These are phyloP conservation scores for Buteo buteo DNA, from an alignment of 2,113 vertebrate species.

Conservation along the genomic window DNA sequence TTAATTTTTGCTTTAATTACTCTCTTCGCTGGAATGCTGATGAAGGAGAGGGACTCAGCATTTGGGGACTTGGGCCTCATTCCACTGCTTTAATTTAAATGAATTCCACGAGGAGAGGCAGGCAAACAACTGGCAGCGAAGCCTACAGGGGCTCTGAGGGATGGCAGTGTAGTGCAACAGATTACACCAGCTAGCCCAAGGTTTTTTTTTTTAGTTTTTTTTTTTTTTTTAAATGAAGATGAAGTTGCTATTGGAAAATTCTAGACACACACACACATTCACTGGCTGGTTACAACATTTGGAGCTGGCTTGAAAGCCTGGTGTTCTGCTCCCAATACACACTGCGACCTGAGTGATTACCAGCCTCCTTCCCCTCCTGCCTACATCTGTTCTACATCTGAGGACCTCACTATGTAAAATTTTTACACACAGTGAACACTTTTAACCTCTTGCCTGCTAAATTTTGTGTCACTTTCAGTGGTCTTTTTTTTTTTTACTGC, in stretches of 20 bases:
- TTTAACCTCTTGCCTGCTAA: slow-evolving; percentile 84
- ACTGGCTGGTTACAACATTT: slow-evolving; percentile 68
- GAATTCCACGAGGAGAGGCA: slow-evolving; percentile 97
- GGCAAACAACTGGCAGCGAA: slow-evolving; percentile 99
- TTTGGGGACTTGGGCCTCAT: slow-evolving; percentile 98
- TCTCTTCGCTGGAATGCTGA: slow-evolving; percentile 99
- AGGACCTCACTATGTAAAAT: slow-evolving; percentile 78
- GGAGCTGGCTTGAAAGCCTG: slow-evolving; percentile 71
- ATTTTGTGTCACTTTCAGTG: slow-evolving; percentile 68
- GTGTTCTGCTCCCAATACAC: slow-evolving; percentile 72
- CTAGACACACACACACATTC: slow-evolving; percentile 49
- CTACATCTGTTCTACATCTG: slow-evolving; percentile 84
- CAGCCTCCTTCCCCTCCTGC: slow-evolving; percentile 75
- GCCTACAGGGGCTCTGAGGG: slow-evolving; percentile 92
- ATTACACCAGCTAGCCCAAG: slow-evolving; percentile 83
- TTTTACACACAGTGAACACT: slow-evolving; percentile 78
- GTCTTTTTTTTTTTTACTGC: slow-evolving; percentile 68
- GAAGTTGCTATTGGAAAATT: slow-evolving; percentile 77
- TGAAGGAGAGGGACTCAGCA: slow-evolving; percentile 99
- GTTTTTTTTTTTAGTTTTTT: not conserved
- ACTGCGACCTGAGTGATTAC: slow-evolving; percentile 69
- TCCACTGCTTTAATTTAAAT: slow-evolving; percentile 99
- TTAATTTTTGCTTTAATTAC: slow-evolving; percentile 99
- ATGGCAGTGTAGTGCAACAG: slow-evolving; percentile 88
- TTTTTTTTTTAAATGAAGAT: slow-evolving; percentile 66